phyloP scores from a whole-genome alignment of 1,140 invertebrate species.

The Mylabris phalerata region DNA sequence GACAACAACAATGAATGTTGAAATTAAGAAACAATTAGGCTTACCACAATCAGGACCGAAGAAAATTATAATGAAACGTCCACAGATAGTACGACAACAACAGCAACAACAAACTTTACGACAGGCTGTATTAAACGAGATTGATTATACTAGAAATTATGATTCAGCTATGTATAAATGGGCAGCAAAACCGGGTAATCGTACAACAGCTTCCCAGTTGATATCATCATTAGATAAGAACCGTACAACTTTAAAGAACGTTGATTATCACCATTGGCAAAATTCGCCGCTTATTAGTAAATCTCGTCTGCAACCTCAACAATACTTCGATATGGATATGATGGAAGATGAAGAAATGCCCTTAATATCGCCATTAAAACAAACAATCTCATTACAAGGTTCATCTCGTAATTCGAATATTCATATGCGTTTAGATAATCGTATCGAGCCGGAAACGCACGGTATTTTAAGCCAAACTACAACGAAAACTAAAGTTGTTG shows the following conservation, averaged over 20 bases:
- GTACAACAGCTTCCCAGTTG: constrained; percentile 25
- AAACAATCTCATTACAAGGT: constrained; percentile 26
- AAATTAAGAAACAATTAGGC: constrained; percentile 38
- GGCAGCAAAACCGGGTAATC: constrained; percentile 22
- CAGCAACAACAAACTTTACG: constrained; percentile 13
- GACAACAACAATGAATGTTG: constrained; percentile 33
- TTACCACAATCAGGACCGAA: constrained; percentile 19
- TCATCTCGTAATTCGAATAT: constrained; percentile 33
- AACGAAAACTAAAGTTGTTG: constrained; percentile 42
- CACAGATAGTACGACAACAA: background rate
- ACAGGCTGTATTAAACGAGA: constrained; percentile 32
- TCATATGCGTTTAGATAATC: constrained; percentile 46
- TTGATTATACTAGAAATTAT: constrained; percentile 21
- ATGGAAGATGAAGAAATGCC: constrained; percentile 44
- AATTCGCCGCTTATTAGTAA: background rate
- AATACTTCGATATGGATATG: constrained; percentile 36
- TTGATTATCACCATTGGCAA: background rate
- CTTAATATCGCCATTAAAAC: constrained; percentile 14
- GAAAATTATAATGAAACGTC: constrained; percentile 14
- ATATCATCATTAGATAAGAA: constrained; percentile 4
- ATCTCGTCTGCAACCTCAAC: constrained; percentile 10
- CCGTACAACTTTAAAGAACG: background rate
- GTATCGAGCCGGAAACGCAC: constrained; percentile 42
- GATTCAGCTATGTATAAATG: constrained; percentile 28
- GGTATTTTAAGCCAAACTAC: constrained; percentile 45